Base-by-base conservation (phyloP, 2,113 vertebrate species). In the Rhabdomys dilectus region DNA sequence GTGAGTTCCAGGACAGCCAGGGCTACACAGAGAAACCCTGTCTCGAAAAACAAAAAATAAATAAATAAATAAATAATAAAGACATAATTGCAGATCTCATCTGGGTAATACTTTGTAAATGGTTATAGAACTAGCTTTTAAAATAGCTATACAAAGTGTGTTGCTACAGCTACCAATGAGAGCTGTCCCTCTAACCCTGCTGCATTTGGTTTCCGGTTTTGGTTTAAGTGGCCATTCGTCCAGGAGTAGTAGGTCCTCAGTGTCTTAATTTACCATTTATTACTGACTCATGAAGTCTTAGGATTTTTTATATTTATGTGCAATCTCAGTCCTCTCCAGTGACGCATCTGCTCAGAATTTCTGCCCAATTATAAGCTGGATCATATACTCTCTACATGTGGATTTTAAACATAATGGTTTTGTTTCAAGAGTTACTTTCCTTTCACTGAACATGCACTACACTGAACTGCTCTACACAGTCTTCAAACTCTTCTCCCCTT, bases 371-470 rank as follows among this genome's bases (percentile, higher is more conserved):
- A 73, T 68, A n/a, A 75, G 31, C 4, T 60, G 21, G 76, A 34
- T 58, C 48, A 70, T 80, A 70, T 80, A 19, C 82, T 48, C 75
- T 89, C 39, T 92, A 75, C 51, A 4, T 39, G 36, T 34, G 62
- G 17, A 88, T 5, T 91, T 77, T 84, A 42, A 72, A 72, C 10
- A 78, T 58, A 89, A 19, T 68, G 19, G 26, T 78, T 56, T 85
- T 84, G 36, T 53, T 95, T 88, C 39, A 91, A 84, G 22, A n/a
- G 11, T 88, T 88, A 60, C 2, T 64, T 89, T 10, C 58, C 72
- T 82, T 92, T 51, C 92, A 92, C 56, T 29, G 53, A 91, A 81
- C 48, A 39, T 81, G 72, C 48, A 94, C 24, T 62, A 92, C 48
- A 94, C 31, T 62, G 92, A 89, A 62, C 48, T 91, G 91, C 70